These are phyloP conservation scores for Bathynomus jamesi DNA, from an alignment of 1,140 invertebrate genomes.

Conservation along the genomic window DNA sequence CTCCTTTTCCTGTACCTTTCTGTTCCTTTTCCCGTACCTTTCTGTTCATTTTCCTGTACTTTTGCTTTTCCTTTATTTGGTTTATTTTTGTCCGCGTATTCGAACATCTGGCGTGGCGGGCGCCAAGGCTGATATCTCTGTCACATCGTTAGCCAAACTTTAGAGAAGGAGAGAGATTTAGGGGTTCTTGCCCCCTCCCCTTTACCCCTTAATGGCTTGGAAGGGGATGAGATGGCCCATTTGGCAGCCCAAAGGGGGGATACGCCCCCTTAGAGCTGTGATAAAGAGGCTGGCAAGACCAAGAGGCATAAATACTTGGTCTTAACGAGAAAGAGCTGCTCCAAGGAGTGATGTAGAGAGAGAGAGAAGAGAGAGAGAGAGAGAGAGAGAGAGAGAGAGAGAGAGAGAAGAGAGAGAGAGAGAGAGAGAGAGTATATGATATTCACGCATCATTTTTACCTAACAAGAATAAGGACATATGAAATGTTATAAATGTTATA, in stretches of 20 bases:
- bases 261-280: not conserved
- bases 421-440: not conserved
- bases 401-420: not conserved
- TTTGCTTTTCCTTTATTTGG: not conserved
- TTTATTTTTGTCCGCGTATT: not conserved
- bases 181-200: not conserved
- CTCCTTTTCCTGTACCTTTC: not conserved
- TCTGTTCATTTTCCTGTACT: not conserved
- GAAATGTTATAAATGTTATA: too few relatives aligned
- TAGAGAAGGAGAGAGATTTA: not conserved
- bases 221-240: not conserved
- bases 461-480: too few relatives aligned
- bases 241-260: not conserved
- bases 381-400: not conserved
- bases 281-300: not conserved
- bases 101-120: not conserved
- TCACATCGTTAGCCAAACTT: conserved; percentile 1
- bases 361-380: not conserved
- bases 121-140: not conserved
- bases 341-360: not conserved
- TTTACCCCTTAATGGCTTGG: not conserved
- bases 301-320: not conserved
- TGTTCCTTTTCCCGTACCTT: not conserved
- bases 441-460: too few relatives aligned
- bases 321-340: not conserved